A percentile compares a stretch with the other conserved stretches of the same genome.
phyloP scores from a whole-genome alignment of 2,113 vertebrate species.

The Ondatra zibethicus region DNA sequence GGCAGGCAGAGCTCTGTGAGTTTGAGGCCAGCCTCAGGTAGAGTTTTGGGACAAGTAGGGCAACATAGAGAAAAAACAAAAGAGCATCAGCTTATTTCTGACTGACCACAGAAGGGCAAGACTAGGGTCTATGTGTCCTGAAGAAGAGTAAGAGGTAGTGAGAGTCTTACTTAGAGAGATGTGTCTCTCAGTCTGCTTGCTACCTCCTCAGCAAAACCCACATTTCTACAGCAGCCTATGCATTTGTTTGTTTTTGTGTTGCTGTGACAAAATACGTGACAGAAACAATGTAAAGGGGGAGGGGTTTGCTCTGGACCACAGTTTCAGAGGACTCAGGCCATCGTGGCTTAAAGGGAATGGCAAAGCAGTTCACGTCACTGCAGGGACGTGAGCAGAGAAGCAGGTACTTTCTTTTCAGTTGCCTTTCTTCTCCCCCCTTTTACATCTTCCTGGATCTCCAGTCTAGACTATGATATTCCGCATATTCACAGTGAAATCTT shows the following conservation, averaged over 20 bases:
- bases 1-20: neutral
- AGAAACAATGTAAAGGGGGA: neutral
- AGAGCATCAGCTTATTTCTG: neutral
- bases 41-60: neutral
- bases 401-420: neutral
- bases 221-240: neutral
- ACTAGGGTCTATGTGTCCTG: neutral
- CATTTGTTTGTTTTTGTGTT: neutral
- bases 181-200: neutral
- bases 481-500: neutral
- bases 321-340: neutral
- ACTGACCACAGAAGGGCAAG: neutral
- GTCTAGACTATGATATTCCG: neutral
- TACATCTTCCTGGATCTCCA: neutral
- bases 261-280: neutral
- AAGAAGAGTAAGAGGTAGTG: neutral
- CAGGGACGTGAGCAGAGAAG: neutral
- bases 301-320: fast-evolving
- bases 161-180: neutral
- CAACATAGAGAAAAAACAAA: neutral
- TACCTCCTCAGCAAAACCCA: neutral
- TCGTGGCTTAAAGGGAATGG: neutral
- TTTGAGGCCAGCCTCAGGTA: neutral
- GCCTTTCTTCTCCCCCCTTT: neutral
- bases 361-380: neutral